These are phyloP conservation scores for Mustelus asterias DNA, from an alignment of 2,113 vertebrate genomes.

Conservation along the genomic window DNA sequence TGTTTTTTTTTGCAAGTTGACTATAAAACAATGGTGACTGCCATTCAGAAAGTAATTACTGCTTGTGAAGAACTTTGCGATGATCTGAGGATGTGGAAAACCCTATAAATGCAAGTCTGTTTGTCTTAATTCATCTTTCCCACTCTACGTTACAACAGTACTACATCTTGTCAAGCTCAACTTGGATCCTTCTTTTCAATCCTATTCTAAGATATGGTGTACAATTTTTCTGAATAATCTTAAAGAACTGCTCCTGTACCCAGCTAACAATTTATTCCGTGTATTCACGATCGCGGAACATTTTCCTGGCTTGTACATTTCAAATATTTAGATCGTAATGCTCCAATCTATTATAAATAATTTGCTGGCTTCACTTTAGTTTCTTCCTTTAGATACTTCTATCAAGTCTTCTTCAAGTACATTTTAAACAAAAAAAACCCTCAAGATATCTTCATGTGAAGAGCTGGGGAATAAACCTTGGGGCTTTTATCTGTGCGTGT, in stretches of 20 bases:
- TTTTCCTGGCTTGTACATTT: neutral
- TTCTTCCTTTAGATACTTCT: neutral
- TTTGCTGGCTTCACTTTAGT: neutral
- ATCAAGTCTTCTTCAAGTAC: neutral
- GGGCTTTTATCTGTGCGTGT: neutral
- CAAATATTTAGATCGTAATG: neutral
- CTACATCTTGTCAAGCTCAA: neutral
- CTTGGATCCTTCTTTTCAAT: neutral
- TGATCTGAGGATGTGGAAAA: neutral
- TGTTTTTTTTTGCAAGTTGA: neutral
- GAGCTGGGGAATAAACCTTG: neutral
- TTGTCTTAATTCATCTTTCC: neutral
- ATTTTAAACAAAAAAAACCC: neutral
- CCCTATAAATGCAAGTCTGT: conserved; percentile 1
- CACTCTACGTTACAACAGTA: neutral
- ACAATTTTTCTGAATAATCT: neutral
- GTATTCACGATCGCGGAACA: neutral
- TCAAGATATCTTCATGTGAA: neutral
- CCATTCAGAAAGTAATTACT: neutral
- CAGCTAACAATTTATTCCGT: neutral
- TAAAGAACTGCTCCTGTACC: neutral
- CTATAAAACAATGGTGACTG: neutral
- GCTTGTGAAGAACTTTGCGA: neutral
- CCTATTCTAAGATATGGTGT: neutral
- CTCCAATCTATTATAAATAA: neutral